Evolutionary conservation across 2,113 vertebrate species (phyloP), one percentile per base, ranked within the genome.

Genomic region (Psittacula cyanocephala): DNA sequence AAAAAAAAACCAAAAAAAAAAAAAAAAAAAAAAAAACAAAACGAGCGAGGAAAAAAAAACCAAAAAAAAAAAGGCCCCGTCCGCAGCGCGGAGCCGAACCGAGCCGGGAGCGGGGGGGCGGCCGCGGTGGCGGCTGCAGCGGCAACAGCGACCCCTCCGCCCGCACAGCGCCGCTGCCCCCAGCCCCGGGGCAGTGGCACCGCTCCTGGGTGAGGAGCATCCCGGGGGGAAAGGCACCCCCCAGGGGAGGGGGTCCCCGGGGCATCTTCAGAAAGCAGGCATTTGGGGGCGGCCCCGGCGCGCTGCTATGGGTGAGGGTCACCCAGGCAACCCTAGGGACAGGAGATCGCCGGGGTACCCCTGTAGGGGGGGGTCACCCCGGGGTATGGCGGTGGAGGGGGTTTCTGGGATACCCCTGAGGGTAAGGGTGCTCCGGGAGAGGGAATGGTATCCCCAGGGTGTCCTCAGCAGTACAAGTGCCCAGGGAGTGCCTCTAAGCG

Each of bases 111-210:
- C 60, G 72, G 72, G 81, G 75, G 88, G 63, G 86, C n/a, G 87
- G 87, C 84, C 63, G 97, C 86, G 37, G 37, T 37, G 37, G 37
- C 37, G 84, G 52, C 91, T 93, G 93, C 52, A 53, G 91, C 82
- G 81, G 97, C 98, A 98, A 98, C 98, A 98, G 98, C 98, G 98
- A 98, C 97, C 97, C 97, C 98, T 96, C 95, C 93, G 92, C 87
- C 69, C 39, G 87, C 81, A 53, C 59, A 16, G 44, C 77, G 82
- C 86, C 67, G 69, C 53, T 55, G 52, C 17, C 28, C 59, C 57
- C 59, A 9, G n/a, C 8, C 13, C 41, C 18, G 31, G 20, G 46
- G 57, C 20, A 9, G 46, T 9, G 19, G 13, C 46, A 27, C 15
- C 53, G 29, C 53, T 31, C 29, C 52, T 19, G 53, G 11, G 53